phyloP scores from a whole-genome alignment of 2,888 invertebrate genomes.

The Tetheella fluctuosa region DNA sequence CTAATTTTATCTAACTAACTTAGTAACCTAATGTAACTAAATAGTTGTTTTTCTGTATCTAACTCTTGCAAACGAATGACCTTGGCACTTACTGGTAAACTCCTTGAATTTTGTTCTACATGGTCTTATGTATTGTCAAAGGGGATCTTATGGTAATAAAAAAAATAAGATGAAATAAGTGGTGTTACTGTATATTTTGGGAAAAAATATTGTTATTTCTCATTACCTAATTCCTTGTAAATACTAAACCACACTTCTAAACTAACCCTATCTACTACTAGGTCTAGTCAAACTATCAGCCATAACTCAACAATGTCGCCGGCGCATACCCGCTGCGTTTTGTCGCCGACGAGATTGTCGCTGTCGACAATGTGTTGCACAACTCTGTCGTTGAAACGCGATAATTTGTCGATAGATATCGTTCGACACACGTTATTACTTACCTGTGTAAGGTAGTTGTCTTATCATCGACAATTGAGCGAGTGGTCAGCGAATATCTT shows the following conservation, averaged over 20 bases:
- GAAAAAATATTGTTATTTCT: not conserved
- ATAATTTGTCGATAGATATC: conserved; percentile 67
- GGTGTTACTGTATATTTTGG: too few species aligned
- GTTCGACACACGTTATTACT: conserved; percentile 44
- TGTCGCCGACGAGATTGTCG: conserved; percentile 23
- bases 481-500: not conserved
- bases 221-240: not conserved
- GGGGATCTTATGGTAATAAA: too few species aligned
- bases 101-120: too few species aligned
- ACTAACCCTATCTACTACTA: conserved; percentile 25
- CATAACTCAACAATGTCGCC: conserved; percentile 37
- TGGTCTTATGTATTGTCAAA: too few species aligned
- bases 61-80: too few species aligned
- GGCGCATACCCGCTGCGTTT: conserved; percentile 39
- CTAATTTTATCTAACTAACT: too few species aligned
- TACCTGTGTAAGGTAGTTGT: conserved; percentile 30
- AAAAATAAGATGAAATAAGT: too few species aligned
- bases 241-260: conserved; percentile 18
- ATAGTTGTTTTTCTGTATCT: too few species aligned
- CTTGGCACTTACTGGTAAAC: too few species aligned
- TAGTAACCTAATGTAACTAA: too few species aligned
- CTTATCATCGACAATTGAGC: not conserved
- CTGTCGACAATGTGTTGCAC: conserved; percentile 32
- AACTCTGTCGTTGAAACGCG: conserved; percentile 46
- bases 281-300: conserved; percentile 16